Evolutionary conservation across 2,797 vertebrate species (phyloP), one percentile per base, ranked within the genome.

Genomic region (Hozukius guyotensis): DNA sequence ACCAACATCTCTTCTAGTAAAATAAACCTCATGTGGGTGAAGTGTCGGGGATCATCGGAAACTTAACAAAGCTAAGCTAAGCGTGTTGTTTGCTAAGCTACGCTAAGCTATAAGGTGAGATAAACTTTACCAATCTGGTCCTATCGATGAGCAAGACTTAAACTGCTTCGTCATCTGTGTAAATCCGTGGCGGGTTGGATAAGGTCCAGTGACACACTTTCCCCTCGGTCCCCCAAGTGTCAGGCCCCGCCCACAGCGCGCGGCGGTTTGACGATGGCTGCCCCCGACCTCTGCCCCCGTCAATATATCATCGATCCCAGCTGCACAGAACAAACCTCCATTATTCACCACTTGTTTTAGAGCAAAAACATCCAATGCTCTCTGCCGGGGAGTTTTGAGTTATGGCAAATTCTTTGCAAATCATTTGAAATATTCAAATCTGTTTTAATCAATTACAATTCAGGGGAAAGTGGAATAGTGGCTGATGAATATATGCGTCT

Each of bases 261-360:
- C 77, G 52, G 68, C 72, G 5, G 81, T 62, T 67, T 80, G 84
- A 88, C 78, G 85, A 77, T 80, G 87, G 70, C 84, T 79, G 83
- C 75, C 82, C 67, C 75, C 5, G 81, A 90, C 88, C 88, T 87
- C 86, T 88, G 6, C 36, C 53, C 76, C 76, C 16, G 16, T 90
- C 89, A 57, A 92, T 91, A 82, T 16, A 82, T 16, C 20, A 93
- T 93, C 20, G 90, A 93, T 53, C 71, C 25, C 25, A 32, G 57
- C 82, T 6, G 38, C 82, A 84, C 85, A 88, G 83, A 83, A 83
- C 88, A 76, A 88, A 80, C 88, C 73, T 81, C 82, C 87, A 90
- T 90, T 85, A 90, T 88, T 87, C 78, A 90, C 77, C 63, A 66
- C 87, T 85, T 76, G 78, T 89, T 91, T 83, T 25, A 83, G 68